These are phyloP conservation scores for Scaptomyza tumidula DNA, from an alignment of 2,888 invertebrate genomes.

Conservation along the genomic window DNA sequence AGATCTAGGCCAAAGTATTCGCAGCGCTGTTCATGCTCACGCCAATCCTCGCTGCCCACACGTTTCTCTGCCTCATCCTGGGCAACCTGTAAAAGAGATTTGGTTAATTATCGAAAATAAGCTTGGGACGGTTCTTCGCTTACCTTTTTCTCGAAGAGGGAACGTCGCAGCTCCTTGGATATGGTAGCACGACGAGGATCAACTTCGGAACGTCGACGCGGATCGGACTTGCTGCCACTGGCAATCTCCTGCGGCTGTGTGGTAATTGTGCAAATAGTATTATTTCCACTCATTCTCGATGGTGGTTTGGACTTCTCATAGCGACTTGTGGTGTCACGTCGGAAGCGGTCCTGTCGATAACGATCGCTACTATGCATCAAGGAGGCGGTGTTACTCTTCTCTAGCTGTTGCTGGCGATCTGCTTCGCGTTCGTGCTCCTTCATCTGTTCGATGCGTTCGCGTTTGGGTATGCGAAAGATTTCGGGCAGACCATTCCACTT, in stretches of 20 bases:
- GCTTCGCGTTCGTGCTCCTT: conserved; percentile 97
- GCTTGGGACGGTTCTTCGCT: neutral
- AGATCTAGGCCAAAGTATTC: conserved; percentile 83
- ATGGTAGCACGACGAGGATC: conserved; percentile 58
- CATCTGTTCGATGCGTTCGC: conserved; percentile 96
- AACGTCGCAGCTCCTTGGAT: conserved; percentile 82
- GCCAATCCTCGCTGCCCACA: conserved; percentile 80
- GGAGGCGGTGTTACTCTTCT: conserved; percentile 41
- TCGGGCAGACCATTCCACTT: conserved; percentile 85
- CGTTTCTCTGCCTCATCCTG: conserved; percentile 83
- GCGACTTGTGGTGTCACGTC: conserved; percentile 59
- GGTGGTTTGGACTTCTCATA: conserved; percentile 59
- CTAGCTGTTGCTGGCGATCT: conserved; percentile 86
- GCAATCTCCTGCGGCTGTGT: conserved; percentile 35
- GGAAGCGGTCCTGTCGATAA: conserved; percentile 63
- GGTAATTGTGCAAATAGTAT: conserved; percentile 69
- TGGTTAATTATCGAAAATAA: neutral
- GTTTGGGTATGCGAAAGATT: conserved; percentile 90
- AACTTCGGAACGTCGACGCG: conserved; percentile 35
- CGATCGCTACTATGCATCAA: conserved; percentile 54
- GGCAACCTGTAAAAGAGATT: conserved; percentile 75
- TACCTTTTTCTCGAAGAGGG: conserved; percentile 83
- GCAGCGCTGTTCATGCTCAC: conserved; percentile 83
- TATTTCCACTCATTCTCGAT: conserved; percentile 64
- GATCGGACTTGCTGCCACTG: conserved; percentile 31